These are phyloP conservation scores for Elanoides forficatus DNA, from an alignment of 2,113 vertebrate genomes.

Conservation along the genomic window DNA sequence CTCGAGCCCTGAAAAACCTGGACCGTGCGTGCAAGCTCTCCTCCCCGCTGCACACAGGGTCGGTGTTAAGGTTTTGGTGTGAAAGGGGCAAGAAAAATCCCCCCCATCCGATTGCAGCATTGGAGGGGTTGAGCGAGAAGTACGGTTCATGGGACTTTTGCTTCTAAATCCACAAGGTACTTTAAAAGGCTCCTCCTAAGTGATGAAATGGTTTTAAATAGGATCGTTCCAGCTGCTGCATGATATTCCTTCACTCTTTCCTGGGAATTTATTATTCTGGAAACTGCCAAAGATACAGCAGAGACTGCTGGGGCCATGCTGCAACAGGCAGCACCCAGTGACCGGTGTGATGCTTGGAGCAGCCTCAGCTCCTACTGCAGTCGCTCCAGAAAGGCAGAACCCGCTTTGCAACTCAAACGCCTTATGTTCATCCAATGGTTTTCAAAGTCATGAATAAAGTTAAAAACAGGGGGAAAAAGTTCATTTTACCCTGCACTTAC, in stretches of 20 bases:
- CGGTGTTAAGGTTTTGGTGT: background rate
- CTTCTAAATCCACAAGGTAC: background rate
- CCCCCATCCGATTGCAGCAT: fast-evolving
- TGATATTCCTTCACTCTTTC: too few species aligned
- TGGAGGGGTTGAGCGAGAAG: fast-evolving
- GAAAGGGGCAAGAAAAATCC: background rate
- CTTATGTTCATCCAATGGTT: background rate
- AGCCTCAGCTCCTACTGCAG: background rate
- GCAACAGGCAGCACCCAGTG: background rate
- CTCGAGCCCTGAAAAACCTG: background rate
- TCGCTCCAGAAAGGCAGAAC: background rate
- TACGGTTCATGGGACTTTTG: background rate
- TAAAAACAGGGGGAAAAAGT: background rate
- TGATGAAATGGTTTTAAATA: background rate
- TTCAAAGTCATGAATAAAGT: background rate
- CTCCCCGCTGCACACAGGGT: fast-evolving
- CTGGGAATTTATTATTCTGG: background rate
- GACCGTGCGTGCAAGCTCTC: fast-evolving
- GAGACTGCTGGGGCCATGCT: background rate
- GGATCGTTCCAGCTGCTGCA: background rate
- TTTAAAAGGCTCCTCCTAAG: background rate
- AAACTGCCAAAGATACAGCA: background rate
- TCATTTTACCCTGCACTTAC: background rate
- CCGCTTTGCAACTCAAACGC: background rate
- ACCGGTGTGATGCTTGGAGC: fast-evolving